Evolutionary conservation across 2,888 invertebrate species (phyloP), one percentile per base, ranked within the genome.

Genomic region (Ctenicera cuprea): DNA sequence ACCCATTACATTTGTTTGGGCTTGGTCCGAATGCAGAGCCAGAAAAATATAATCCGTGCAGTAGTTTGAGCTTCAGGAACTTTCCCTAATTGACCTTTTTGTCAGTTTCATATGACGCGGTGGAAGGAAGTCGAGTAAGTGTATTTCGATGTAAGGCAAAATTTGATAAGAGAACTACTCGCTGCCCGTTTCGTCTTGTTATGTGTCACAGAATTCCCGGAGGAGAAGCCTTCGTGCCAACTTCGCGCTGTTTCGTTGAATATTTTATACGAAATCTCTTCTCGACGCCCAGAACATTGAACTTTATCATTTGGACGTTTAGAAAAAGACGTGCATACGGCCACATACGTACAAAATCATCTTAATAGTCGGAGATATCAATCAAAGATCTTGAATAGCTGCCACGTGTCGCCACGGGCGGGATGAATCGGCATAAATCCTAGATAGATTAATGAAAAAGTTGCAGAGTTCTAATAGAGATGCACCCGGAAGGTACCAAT

Each of bases 361-460:
- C n/a, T 22, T 54, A 54, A 54, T 54, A 50, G 45, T 61, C 30
- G 9, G 22, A 33, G 20, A 16, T 45, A 73, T 73, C 67, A 67
- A 73, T 73, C 73, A 73, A 30, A 57, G 38, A 38, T 50, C 33
- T 54, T 16, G 41, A 68, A 73, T 68, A 22, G 33, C 22, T 69
- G 69, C 50, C 73, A 73, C 69, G 69, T 94, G 92, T 83, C 96
- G 95, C 88, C 91, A 91, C 85, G 96, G 90, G 71, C 26, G 68
- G 77, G 80, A 82, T 82, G 84, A 84, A 78, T 82, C 78, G 76
- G 82, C 83, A 83, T 82, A 83, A 84, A 84, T 73, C 67, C 66
- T 63, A 80, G 77, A 77, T 80, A 81, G 82, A 84, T 84, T 84
- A 85, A 84, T 85, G 83, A 81, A 82, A 78, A 80, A 82, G 82